Conservation (phyloP, 2,113 vertebrate genomes). For the Channa argus region DNA sequence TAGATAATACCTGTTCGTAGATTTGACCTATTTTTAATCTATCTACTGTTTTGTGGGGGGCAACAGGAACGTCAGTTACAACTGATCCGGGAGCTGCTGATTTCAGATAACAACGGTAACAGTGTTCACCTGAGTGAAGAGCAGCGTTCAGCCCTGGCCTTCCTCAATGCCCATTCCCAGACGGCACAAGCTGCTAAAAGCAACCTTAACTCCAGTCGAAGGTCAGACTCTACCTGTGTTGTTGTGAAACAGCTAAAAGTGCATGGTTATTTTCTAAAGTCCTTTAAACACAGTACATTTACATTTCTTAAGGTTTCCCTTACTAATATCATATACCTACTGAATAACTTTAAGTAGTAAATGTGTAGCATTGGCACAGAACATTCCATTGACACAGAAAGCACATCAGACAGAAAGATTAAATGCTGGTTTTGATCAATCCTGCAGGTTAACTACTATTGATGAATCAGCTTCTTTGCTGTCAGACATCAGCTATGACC, state of each 20-base stretch:
- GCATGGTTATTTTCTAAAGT: neutral
- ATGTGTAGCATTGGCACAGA: neutral
- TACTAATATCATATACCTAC: too few relatives aligned
- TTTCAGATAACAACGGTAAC: conserved; percentile 87
- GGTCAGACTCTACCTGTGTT: conserved; percentile 73
- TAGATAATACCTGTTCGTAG: neutral
- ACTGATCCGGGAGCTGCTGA: conserved; percentile 92
- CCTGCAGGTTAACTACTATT: conserved; percentile 89
- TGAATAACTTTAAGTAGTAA: neutral
- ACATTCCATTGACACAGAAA: neutral
- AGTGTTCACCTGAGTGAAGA: conserved; percentile 93
- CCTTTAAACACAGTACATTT: neutral
- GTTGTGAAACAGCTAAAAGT: neutral
- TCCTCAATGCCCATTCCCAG: conserved; percentile 89
- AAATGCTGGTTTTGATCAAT: neutral
- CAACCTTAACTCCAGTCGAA: conserved; percentile 84
- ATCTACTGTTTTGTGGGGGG: conserved; percentile 25
- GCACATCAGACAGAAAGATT: neutral
- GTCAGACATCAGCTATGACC: conserved; percentile 98
- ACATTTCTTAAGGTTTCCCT: too few relatives aligned
- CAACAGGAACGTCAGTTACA: conserved; percentile 92
- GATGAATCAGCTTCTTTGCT: conserved; percentile 94
- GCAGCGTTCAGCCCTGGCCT: conserved; percentile 92
- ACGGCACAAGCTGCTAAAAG: conserved; percentile 67
- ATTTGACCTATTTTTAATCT: neutral